Percentiles rank a stretch among this genome's conserved stretches.
Evolutionary conservation across 2,113 vertebrate species (phyloP).

Genomic region (Tor tambroides): DNA sequence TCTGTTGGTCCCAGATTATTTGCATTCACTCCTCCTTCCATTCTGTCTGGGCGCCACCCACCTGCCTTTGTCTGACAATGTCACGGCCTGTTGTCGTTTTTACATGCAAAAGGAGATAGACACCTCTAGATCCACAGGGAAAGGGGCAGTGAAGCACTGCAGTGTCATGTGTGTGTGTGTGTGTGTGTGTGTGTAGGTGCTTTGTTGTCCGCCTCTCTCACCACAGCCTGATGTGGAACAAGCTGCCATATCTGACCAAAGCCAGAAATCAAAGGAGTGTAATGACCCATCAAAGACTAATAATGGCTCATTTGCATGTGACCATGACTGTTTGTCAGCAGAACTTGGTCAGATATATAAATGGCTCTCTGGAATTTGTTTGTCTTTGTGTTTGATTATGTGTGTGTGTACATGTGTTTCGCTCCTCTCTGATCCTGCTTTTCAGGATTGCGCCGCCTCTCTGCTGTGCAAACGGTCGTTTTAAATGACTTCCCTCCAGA

Average conservation of each 20-base stretch:
- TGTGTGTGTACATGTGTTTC: slow-evolving; percentile 42
- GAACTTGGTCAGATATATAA: slow-evolving; percentile 23
- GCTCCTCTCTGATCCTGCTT: slow-evolving; percentile 57
- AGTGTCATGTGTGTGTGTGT: background rate
- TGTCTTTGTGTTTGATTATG: slow-evolving; percentile 30
- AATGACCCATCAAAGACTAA: slow-evolving; percentile 61
- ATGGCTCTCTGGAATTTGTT: slow-evolving; percentile 1
- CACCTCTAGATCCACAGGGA: background rate
- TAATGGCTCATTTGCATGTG: slow-evolving; percentile 29
- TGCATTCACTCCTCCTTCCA: slow-evolving; percentile 30
- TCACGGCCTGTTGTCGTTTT: slow-evolving; percentile 47
- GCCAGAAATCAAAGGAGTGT: slow-evolving; percentile 54
- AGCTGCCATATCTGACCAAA: slow-evolving; percentile 49
- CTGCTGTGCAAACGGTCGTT: slow-evolving; percentile 24
- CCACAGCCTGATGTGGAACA: slow-evolving; percentile 29
- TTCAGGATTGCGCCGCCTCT: slow-evolving; percentile 47
- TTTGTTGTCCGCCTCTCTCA: background rate
- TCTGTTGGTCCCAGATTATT: slow-evolving; percentile 32
- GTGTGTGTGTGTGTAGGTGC: background rate
- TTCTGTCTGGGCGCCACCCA: background rate
- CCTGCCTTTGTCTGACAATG: slow-evolving; percentile 23
- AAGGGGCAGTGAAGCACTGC: background rate
- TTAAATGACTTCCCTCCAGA: slow-evolving; percentile 42
- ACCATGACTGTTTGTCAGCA: slow-evolving; percentile 2
- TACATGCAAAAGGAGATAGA: slow-evolving; percentile 38